Evolutionary conservation across 2,888 invertebrate genomes (phyloP), one percentile per base, ranked within the genome.

Genomic region (Acronicta aceris): DNA sequence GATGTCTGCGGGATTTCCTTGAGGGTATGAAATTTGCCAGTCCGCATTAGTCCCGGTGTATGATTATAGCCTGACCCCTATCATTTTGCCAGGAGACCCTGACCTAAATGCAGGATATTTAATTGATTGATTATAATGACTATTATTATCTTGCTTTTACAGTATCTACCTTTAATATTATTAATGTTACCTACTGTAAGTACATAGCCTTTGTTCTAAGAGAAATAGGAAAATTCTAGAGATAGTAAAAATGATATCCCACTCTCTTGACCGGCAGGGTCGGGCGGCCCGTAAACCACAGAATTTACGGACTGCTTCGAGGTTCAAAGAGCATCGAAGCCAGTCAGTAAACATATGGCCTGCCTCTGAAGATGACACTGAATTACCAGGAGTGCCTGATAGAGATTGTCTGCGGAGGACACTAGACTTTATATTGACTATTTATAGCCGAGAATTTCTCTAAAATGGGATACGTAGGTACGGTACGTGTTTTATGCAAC

Each of bases 301-400:
- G 77, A 83, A 83, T 85, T 86, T 85, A 88, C 81, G 75, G 78
- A 82, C 75, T 76, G 66, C 62, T 78, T 64, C 78, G 41, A 45
- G 66, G 79, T 79, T 79, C 79, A 74, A 76, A 80, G 83, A 85
- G 83, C 83, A 87, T 82, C 81, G 85, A 79, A 84, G 82, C 80
- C 79, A 80, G 81, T 82, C 76, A 65, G 72, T 89, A 83, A 85
- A 87, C 84, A 86, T 87, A 86, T 82, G 82, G 80, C 78, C 79
- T 64, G 74, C 71, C 76, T 80, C 78, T 60, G 79, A 79, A 81
- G 79, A 79, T 81, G 83, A 83, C 82, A 84, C 83, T 85, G 85
- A 88, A 89, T 90, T 89, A 88, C 85, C 82, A 77, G 77, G 55
- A 69, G 45, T 72, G 30, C 68, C 78, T 78, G 82, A 83, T 84